Percentiles rank a stretch among this genome's conserved stretches.
Evolutionary conservation across 2,797 vertebrate genomes (phyloP).

Genomic region (Garrulus glandarius): DNA sequence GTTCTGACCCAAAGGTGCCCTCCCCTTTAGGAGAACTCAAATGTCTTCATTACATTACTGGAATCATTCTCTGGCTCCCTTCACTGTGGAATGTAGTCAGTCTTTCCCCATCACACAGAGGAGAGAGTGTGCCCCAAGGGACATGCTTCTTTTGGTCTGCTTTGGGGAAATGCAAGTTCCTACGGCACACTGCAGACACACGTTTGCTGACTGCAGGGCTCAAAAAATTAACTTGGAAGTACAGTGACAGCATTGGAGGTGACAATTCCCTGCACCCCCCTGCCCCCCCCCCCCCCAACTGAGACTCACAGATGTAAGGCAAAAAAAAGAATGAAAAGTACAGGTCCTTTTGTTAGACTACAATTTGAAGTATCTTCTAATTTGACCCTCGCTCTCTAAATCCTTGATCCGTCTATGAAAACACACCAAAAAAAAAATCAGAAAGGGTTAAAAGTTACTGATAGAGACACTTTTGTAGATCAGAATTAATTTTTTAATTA

Average conservation of each 20-base stretch:
- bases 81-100: not conserved
- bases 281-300: fast-evolving
- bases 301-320: not conserved
- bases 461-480: not conserved
- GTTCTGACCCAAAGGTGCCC: not conserved
- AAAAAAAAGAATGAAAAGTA: not conserved
- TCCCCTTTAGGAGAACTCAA: not conserved
- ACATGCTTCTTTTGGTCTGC: not conserved
- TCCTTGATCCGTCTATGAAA: not conserved
- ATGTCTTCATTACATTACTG: not conserved
- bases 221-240: not conserved
- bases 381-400: not conserved
- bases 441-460: not conserved
- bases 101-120: not conserved
- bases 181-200: not conserved
- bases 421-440: not conserved
- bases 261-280: not conserved
- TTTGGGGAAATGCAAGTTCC: not conserved
- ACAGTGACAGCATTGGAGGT: not conserved
- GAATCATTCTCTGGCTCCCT: not conserved
- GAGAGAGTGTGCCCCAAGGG: fast-evolving
- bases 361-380: not conserved
- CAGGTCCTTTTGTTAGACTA: not conserved
- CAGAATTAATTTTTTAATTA: not conserved
- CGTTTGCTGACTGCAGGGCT: not conserved